phyloP scores from a whole-genome alignment of 2,888 invertebrate genomes.

The Melolontha melolontha region DNA sequence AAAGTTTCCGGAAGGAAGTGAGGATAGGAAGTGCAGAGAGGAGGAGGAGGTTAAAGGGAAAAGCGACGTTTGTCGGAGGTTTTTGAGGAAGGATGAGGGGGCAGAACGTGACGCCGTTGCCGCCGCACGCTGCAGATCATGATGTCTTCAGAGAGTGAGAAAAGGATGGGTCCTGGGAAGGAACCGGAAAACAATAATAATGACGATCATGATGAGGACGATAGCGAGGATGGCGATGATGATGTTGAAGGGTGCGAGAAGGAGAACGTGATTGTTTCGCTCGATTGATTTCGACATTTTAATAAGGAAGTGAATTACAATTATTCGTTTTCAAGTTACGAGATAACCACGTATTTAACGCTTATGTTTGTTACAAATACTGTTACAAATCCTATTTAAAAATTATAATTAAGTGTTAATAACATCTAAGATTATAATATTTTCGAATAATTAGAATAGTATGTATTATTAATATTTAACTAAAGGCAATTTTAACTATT shows the following conservation, averaged over 20 bases:
- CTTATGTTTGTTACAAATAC: no score
- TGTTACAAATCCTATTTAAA: no score
- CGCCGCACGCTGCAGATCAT: conserved; percentile 10
- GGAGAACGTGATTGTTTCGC: conserved; percentile 17
- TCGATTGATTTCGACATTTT: conserved; percentile 16
- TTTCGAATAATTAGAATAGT: no score
- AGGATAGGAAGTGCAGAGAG: background rate
- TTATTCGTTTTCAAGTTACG: background rate
- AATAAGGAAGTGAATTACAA: conserved; percentile 10
- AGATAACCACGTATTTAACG: background rate
- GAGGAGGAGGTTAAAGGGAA: background rate
- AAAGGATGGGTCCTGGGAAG: background rate
- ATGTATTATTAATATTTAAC: no score
- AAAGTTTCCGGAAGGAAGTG: conserved; percentile 25
- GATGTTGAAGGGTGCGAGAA: conserved; percentile 14
- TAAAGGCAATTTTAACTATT: no score
- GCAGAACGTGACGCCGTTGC: conserved; percentile 5
- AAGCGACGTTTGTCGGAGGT: conserved; percentile 14
- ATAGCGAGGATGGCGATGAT: conserved; percentile 1
- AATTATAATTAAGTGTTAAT: no score
- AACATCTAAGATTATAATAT: no score
- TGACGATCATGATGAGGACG: background rate
- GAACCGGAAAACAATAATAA: conserved; percentile 24
- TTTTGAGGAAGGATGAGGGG: conserved; percentile 2
- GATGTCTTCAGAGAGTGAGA: conserved; percentile 8